Evolutionary conservation across 2,113 vertebrate genomes (phyloP), one percentile per base, ranked within the genome.

Genomic region (Rattus rattus): DNA sequence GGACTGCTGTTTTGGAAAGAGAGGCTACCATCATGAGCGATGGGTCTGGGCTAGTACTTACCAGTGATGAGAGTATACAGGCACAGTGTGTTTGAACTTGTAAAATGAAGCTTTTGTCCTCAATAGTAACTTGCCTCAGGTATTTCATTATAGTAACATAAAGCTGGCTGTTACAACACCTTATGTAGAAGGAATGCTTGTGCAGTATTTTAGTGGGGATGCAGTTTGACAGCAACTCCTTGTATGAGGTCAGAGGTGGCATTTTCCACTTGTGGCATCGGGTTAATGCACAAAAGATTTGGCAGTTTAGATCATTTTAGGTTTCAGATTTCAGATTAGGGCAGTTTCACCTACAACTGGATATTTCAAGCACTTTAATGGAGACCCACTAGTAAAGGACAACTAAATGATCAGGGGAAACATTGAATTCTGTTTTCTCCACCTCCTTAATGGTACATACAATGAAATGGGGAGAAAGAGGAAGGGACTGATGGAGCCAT

Each of bases 401-500:
- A 59, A 52, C 54, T 81, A 86, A 52, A 72, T 0, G 76, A 22
- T 69, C 19, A 56, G 39, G 43, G 43, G 36, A 79, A 92, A 88
- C 28, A 47, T n/a, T 72, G 12, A 88, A 88, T 17, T 85, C 17
- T 56, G 33, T 95, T 59, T 92, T 87, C 69, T 95, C n/a, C 70
- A 63, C 17, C 36, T 63, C 79, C 26, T 94, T 43, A 11, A 1
- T 85, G 30, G 63, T 65, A 28, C 69, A 61, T 63, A 36, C 20
- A 69, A 65, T 7, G 36, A 43, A 83, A 90, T 47, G 33, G 63
- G 56, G 92, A 81, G 65, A 80, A 54, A 97, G 72, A 94, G 36
- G 65, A 81, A 95, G 43, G 63, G 70, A 39, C 75, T 69, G 39
- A 93, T 70, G 88, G 75, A 96, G 52, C 91, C 83, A 95, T 65